A percentile compares a stretch with the other conserved stretches of the same genome.
phyloP scores from a whole-genome alignment of 2,797 vertebrate species.

The Capromys pilorides region DNA sequence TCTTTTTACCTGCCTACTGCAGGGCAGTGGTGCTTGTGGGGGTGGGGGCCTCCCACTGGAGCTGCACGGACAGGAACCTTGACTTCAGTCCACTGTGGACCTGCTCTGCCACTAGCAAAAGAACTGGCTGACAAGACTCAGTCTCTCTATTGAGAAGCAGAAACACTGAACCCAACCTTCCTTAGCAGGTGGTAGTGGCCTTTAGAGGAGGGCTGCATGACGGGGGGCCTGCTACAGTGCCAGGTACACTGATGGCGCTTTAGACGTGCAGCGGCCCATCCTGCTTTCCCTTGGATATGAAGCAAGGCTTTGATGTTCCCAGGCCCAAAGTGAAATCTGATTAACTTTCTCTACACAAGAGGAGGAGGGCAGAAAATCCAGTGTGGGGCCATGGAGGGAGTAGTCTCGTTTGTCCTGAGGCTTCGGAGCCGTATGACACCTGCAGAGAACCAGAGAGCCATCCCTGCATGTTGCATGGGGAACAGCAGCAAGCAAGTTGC shows the following conservation, averaged over 20 bases:
- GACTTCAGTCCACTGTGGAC: background rate
- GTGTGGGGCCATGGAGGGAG: background rate
- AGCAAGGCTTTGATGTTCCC: background rate
- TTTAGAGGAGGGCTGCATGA: background rate
- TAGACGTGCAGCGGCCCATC: rapidly evolving
- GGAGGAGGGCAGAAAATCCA: background rate
- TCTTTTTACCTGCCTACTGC: background rate
- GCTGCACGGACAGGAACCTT: background rate
- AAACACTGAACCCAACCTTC: background rate
- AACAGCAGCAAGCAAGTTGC: too few species aligned
- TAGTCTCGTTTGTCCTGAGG: background rate
- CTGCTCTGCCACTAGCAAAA: background rate
- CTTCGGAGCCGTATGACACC: background rate
- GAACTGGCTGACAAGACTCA: background rate
- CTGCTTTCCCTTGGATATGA: background rate
- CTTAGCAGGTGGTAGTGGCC: background rate
- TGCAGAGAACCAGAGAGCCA: background rate
- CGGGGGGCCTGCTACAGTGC: background rate
- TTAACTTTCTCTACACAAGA: background rate
- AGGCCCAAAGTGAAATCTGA: too few species aligned
- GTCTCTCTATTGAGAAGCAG: background rate
- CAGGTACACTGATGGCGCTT: too few species aligned
- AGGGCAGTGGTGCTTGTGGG: rapidly evolving
- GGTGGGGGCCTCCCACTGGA: background rate
- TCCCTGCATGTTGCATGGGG: background rate